A percentile compares a stretch with the other conserved stretches of the same genome.
These are phyloP conservation scores for Leucopternis melanops DNA, from an alignment of 2,113 vertebrate genomes.

Conservation along the genomic window DNA sequence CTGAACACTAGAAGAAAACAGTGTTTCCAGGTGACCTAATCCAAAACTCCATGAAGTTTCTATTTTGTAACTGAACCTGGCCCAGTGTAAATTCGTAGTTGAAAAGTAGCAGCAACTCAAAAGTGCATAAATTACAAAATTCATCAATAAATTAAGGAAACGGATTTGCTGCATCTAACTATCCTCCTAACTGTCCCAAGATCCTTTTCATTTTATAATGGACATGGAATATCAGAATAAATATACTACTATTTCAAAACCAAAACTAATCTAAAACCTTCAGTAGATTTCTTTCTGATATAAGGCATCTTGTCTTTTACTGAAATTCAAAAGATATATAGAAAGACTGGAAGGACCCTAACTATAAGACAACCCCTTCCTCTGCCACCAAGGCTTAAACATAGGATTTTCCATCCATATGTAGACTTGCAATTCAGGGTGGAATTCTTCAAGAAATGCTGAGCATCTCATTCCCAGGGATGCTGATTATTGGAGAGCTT, in stretches of 20 bases:
- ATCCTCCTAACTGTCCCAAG: neutral
- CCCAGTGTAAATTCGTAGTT: neutral
- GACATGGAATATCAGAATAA: neutral
- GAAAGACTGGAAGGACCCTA: neutral
- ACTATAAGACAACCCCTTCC: neutral
- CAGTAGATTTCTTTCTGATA: neutral
- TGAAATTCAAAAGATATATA: neutral
- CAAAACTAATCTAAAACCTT: neutral
- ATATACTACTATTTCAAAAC: neutral
- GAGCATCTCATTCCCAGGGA: neutral
- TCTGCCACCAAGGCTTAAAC: neutral
- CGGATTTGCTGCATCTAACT: neutral
- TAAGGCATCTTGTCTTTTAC: neutral
- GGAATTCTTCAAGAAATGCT: neutral
- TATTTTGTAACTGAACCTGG: neutral
- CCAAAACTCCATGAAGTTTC: neutral
- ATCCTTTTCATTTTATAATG: neutral
- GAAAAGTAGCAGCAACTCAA: conserved; percentile 49
- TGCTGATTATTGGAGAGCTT: neutral
- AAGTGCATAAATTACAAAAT: conserved; percentile 34
- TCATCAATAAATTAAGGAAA: conserved; percentile 37
- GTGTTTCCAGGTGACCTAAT: neutral
- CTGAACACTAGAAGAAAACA: neutral
- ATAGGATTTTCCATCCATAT: neutral
- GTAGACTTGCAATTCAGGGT: neutral